Percentiles rank a stretch among this genome's conserved stretches.
Evolutionary conservation across 2,797 vertebrate genomes (phyloP).

Genomic region (Gobionotothen gibberifrons): DNA sequence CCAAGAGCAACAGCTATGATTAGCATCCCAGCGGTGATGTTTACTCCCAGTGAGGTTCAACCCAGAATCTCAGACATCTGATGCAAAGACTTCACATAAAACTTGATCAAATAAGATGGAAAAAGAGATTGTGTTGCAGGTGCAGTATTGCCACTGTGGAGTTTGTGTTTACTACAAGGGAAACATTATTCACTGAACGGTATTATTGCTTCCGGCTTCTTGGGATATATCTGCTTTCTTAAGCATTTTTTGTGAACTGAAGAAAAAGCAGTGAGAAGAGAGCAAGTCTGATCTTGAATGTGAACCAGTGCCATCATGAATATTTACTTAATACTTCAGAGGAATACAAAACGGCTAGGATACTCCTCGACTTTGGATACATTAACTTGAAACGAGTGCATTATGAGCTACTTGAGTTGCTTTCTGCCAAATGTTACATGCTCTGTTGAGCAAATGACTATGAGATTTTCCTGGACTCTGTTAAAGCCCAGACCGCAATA

Average conservation of each 20-base stretch:
- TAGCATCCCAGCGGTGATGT: constrained; percentile 70
- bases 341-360: constrained; percentile 46
- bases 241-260: constrained; percentile 34
- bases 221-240: constrained; percentile 39
- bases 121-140: constrained; percentile 45
- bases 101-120: constrained; percentile 60
- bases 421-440: constrained; percentile 63
- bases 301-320: constrained; percentile 62
- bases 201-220: constrained; percentile 38
- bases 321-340: constrained; percentile 63
- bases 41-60: constrained; percentile 72
- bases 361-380: constrained; percentile 53
- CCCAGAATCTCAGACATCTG: constrained; percentile 57
- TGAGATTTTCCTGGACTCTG: constrained; percentile 45
- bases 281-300: constrained; percentile 43
- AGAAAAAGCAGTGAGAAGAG: constrained; percentile 35
- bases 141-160: constrained; percentile 8
- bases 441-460: constrained; percentile 69
- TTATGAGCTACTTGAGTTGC: constrained; percentile 65
- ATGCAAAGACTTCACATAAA: constrained; percentile 60
- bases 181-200: constrained; percentile 41
- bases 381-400: constrained; percentile 63
- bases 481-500: constrained; percentile 53
- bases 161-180: constrained; percentile 49
- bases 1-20: constrained; percentile 79